Percentiles rank a stretch among this genome's conserved stretches.
These are phyloP conservation scores for Glyphotaelius pellucidus DNA, from an alignment of 2,888 invertebrate species.

Conservation along the genomic window DNA sequence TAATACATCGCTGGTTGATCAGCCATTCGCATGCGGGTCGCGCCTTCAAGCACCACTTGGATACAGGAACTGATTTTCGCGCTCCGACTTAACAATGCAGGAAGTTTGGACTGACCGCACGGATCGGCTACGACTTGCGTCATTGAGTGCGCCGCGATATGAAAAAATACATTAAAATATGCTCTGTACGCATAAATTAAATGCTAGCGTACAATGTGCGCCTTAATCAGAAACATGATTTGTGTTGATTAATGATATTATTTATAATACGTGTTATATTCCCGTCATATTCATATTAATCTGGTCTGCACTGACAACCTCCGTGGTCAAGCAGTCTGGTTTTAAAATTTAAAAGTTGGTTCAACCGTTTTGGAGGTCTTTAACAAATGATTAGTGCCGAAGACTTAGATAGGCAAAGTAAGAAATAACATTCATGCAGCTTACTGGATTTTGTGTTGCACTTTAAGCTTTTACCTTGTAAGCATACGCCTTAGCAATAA, in stretches of 20 bases:
- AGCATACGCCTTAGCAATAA: not conserved
- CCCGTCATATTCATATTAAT: not conserved
- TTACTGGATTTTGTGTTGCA: not conserved
- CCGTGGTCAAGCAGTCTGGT: not conserved
- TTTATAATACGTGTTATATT: not conserved
- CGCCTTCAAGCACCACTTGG: not conserved
- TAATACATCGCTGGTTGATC: not conserved
- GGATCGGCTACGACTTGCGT: not conserved
- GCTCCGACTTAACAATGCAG: conserved; percentile 7
- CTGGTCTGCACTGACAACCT: not conserved
- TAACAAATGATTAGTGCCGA: not conserved
- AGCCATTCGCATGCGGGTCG: conserved; percentile 5
- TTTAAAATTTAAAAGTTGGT: not conserved
- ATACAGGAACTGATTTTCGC: conserved; percentile 12
- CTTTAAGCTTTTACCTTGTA: not conserved
- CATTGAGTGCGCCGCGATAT: not conserved
- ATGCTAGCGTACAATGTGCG: not conserved
- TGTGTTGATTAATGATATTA: not conserved
- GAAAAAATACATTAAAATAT: conserved; percentile 5
- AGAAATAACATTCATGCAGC: too few relatives aligned
- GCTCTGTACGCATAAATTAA: not conserved
- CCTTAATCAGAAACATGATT: not conserved
- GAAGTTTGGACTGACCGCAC: conserved; percentile 38
- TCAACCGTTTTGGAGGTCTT: not conserved
- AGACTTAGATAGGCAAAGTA: not conserved